Base-by-base conservation (phyloP, 2,113 vertebrate genomes). In the Orthonyx spaldingii region DNA sequence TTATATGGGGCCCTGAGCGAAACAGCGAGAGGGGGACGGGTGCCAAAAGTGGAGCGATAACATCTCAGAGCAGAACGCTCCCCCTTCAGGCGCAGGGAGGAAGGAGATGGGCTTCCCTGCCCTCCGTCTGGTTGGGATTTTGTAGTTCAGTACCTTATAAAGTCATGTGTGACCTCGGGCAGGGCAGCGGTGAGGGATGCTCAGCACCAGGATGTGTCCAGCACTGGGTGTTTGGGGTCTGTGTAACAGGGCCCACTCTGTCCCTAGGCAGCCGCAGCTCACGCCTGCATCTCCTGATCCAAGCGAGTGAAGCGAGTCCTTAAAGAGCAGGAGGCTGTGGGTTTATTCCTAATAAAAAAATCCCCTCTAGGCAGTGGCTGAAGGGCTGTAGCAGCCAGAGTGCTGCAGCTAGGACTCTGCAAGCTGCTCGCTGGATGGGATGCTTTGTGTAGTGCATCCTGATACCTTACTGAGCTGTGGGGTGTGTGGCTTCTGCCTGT, bases 1-100 rank as follows among this genome's bases (percentile, higher is more conserved):
- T 97, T 97, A 97, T 97, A 97, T 97, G 96, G 97, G 96, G 94
- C 93, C 96, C 55, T 88, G 86, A 66, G 87, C 3, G 35, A 91
- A 94, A 65, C n/a, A 30, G 92, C 46, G 6, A 63, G 79, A 22
- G 15, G 22, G 68, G 88, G 35, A 61, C 0, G 3, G 46, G 70
- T 90, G 90, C 94, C 96, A 97, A 53, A 68, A 89, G 22, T 0
- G 2, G 8, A 79, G 84, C 4, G 71, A 91, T 91, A 93, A 63
- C 83, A 96, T 95, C 95, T 92, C 6, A 78, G 63, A 85, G 96
- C 78, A 60, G 64, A 97, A 93, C 57, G 30, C 95, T 94, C 97
- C 97, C 94, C 69, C 97, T 97, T 89, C 84, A 82, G 97, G 97
- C 84, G 4, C 56, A 15, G 52, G 44, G 77, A 87, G 71, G 85